Conservation (phyloP, 2,888 invertebrate genomes). For the Conus canariensis region DNA sequence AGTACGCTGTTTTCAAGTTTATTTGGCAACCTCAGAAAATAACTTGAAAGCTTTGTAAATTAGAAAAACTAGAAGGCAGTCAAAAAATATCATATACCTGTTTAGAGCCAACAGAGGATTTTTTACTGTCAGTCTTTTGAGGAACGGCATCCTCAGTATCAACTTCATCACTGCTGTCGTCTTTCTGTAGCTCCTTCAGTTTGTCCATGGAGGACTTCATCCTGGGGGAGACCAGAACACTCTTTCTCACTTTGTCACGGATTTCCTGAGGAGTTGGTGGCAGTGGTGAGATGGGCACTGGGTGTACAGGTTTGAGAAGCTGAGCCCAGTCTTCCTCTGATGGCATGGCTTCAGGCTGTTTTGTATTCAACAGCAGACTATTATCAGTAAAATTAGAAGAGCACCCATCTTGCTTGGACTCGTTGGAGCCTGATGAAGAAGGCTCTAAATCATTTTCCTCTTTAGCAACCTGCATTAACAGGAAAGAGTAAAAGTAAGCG, state of each 20-base stretch:
- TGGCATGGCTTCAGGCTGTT: not conserved
- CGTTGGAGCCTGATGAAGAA: not conserved
- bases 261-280: conserved; percentile 53
- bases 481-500: not conserved
- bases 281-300: conserved; percentile 53
- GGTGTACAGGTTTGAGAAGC: not conserved
- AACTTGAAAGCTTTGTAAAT: no score
- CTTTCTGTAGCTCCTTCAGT: conserved; percentile 48
- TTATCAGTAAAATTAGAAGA: not conserved
- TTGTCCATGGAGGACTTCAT: conserved; percentile 57
- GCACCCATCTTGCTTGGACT: no score
- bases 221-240: conserved; percentile 48
- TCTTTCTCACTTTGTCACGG: conserved; percentile 30
- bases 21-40: no score
- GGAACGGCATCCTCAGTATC: not conserved
- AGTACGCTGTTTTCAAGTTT: no score
- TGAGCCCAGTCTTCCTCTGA: not conserved
- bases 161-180: not conserved
- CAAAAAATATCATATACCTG: not conserved
- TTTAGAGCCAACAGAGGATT: not conserved
- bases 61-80: no score
- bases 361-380: not conserved
- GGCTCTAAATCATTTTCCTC: not conserved
- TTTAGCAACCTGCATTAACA: not conserved
- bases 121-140: not conserved